Conservation (phyloP, 2,888 invertebrate genomes). For the Lasioglossum zephyrum region DNA sequence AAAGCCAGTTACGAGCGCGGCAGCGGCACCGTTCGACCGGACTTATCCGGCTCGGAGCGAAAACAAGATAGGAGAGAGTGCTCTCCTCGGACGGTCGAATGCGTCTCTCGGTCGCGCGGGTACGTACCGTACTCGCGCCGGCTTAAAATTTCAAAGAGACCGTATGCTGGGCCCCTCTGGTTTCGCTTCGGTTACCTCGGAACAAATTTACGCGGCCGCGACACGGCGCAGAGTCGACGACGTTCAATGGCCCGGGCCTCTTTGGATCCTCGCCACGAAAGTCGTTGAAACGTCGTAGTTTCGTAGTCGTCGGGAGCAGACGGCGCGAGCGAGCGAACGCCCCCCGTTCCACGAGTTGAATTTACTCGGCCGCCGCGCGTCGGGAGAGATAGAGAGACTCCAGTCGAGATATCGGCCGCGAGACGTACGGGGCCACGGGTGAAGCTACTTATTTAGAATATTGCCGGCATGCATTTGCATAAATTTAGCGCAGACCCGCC, state of each 20-base stretch:
- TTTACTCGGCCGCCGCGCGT: slow-evolving; percentile 14
- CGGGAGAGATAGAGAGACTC: slow-evolving; percentile 1
- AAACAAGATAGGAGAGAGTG: slow-evolving; percentile 51
- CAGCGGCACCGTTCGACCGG: slow-evolving; percentile 29
- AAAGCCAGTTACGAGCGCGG: slow-evolving; percentile 60
- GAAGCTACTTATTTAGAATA: slow-evolving; percentile 84
- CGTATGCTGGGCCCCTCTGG: not conserved
- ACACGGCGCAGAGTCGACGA: not conserved
- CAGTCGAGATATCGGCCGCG: slow-evolving; percentile 18
- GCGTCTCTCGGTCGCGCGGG: not conserved
- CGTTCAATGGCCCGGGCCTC: slow-evolving; percentile 5
- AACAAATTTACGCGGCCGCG: slow-evolving; percentile 6
- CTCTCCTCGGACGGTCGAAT: slow-evolving; percentile 34
- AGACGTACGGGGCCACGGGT: slow-evolving; percentile 54
- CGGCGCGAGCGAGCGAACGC: not conserved
- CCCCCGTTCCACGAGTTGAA: slow-evolving; percentile 17
- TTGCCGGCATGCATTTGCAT: slow-evolving; percentile 84
- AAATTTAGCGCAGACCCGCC: slow-evolving; percentile 82
- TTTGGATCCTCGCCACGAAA: slow-evolving; percentile 32
- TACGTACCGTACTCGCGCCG: not conserved
- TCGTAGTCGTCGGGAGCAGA: slow-evolving; percentile 18
- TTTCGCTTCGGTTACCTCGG: not conserved
- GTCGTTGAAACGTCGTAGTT: slow-evolving; percentile 25
- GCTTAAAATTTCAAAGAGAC: slow-evolving; percentile 53
- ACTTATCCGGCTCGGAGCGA: slow-evolving; percentile 38